Conservation (phyloP, 2,797 vertebrate species). For the Spinibarbus caldwelli region DNA sequence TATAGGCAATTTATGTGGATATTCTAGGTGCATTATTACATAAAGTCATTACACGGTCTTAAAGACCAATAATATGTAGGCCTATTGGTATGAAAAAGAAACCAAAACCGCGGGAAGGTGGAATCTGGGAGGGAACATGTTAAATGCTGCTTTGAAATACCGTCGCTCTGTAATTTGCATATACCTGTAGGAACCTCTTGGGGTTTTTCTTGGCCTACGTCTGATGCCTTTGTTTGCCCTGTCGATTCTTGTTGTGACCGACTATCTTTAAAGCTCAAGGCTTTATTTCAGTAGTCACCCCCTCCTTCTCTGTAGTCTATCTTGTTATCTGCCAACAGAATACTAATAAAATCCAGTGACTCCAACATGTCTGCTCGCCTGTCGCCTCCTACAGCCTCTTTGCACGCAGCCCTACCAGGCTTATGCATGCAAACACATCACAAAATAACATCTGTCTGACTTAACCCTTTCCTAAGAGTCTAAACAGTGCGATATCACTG, state of each 20-base stretch:
- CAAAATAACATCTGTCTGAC: conserved; percentile 52
- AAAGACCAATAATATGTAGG: not conserved
- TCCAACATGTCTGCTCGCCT: conserved; percentile 86
- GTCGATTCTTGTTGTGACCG: conserved; percentile 33
- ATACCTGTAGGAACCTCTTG: conserved; percentile 40
- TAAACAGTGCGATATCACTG: not conserved
- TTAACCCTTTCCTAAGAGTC: conserved; percentile 60
- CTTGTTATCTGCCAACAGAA: conserved; percentile 82
- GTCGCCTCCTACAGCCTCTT: conserved; percentile 78
- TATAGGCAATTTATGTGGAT: not conserved
- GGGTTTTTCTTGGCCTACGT: conserved; percentile 33
- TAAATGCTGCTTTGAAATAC: conserved; percentile 51
- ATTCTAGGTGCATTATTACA: not conserved
- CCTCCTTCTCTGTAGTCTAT: conserved; percentile 58
- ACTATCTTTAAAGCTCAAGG: conserved; percentile 42
- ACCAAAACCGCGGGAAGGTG: not conserved
- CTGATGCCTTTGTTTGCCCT: conserved; percentile 58
- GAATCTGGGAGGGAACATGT: conserved; percentile 41
- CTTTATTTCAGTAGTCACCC: conserved; percentile 47
- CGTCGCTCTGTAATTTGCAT: conserved; percentile 48
- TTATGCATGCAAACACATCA: conserved; percentile 50
- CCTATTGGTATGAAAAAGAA: conserved; percentile 6
- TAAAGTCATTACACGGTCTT: not conserved
- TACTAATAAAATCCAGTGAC: conserved; percentile 86
- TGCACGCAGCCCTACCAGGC: conserved; percentile 79